Evolutionary conservation across 2,888 invertebrate genomes (phyloP), one percentile per base, ranked within the genome.

Genomic region (Pedicia rivosa): DNA sequence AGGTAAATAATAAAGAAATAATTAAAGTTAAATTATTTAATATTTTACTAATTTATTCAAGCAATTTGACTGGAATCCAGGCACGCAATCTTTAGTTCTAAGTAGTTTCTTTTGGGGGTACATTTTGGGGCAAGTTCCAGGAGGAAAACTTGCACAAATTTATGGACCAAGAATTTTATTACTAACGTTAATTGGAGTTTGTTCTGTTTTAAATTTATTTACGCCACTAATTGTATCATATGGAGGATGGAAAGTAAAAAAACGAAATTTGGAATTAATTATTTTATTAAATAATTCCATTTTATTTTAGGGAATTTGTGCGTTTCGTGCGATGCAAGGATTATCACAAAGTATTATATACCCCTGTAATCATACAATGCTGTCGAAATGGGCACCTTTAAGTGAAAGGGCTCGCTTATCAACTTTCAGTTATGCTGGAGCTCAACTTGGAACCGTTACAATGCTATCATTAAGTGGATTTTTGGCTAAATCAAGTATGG

Each of bases 371-470:
- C 74, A 75, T 44, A 70, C 71, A 0, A 55, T 74, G 2, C 48
- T 76, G n/a, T 70, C 75, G 0, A 73, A 71, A 48, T 77, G 77
- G 77, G 48, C 68, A 1, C 80, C 81, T 0, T 58, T 65, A 0
- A 51, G 63, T 1, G 81, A 82, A 49, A 63, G 79, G 40, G 72
- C 75, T 36, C 63, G 76, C 17, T 59, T 79, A 42, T 71, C 72
- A 39, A 69, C 72, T 40, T 67, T 72, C 33, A 68, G 71, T 2
- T 72, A 74, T 51, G 67, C 72, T 39, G 82, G 82, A 34, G 71
- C 72, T 10, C 78, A 78, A 48, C 62, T 80, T 3, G 84, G 84
- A 3, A 78, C 79, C n/a, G 74, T 80, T 1, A 50, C 80, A 8
- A 71, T 78, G 35, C 61, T 82, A 47, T 66, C 77, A 7, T 55